A percentile compares a stretch with the other conserved stretches of the same genome.
These are phyloP conservation scores for Chelidonichthys spinosus DNA, from an alignment of 2,797 vertebrate genomes.

Conservation along the genomic window DNA sequence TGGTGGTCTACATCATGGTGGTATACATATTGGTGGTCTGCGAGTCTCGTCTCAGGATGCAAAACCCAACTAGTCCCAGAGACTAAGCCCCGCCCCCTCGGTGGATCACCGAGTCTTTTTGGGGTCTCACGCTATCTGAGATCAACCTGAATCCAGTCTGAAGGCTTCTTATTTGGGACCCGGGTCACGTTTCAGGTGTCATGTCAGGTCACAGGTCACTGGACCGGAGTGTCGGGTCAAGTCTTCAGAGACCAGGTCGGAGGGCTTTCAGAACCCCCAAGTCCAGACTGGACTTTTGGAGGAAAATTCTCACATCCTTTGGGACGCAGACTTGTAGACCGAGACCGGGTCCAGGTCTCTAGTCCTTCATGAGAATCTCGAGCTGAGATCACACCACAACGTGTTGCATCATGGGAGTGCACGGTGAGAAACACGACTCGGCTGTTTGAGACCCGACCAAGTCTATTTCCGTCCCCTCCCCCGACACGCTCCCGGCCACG, in stretches of 20 bases:
- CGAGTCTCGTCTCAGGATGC: no score
- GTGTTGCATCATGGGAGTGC: constrained; percentile 4
- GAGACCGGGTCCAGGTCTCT: no score
- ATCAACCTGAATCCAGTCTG: not conserved
- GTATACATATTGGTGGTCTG: no score
- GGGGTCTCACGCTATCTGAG: not conserved
- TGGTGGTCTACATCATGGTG: no score
- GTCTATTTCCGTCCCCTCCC: constrained; percentile 62
- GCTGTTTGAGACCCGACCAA: constrained; percentile 25
- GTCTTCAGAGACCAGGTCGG: no score
- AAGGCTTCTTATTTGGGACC: not conserved
- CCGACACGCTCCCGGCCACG: constrained; percentile 32
- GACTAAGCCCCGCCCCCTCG: no score
- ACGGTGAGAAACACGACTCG: constrained; percentile 19
- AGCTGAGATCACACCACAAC: not conserved
- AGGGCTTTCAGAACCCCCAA: no score
- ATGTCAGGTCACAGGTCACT: not conserved
- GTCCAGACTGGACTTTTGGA: no score
- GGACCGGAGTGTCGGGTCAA: not conserved
- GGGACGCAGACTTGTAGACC: not conserved
- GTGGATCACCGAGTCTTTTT: no score
- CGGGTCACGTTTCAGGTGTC: no score
- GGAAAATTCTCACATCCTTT: not conserved
- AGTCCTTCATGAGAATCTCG: no score
- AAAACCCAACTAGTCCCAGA: no score